Base-by-base conservation (phyloP, 2,113 vertebrate genomes). In the Entomyzon cyanotis region DNA sequence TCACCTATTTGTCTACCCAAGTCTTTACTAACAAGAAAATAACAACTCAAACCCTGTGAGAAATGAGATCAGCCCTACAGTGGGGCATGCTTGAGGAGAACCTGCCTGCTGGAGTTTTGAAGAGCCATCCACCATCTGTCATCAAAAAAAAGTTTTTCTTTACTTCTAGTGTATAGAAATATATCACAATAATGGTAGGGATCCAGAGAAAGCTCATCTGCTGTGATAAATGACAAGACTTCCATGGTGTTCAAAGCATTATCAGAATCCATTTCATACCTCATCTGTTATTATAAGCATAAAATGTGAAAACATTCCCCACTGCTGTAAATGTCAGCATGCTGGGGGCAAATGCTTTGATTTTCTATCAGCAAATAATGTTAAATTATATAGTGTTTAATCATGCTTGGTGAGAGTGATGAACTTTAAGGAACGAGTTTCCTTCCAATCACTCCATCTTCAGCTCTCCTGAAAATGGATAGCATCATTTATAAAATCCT, bases 251-350 rank as follows among this genome's bases (percentile, higher is more conserved):
- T 97, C 97, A 95, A 67, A 85, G 60, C 73, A 64, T 74, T 81
- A 89, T 82, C 12, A 44, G 93, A 96, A 96, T 92, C 93, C 89
- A 96, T 97, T 98, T 98, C 97, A 96, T 95, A 96, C 75, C 91
- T 97, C 96, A 95, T 97, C 95, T 86, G 68, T 97, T 97, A 96
- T 71, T 94, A 79, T 46, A 95, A 97, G 90, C 92, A 97, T 88
- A 90, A 96, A 94, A 95, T 82, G 68, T 85, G 93, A 63, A 89
- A 91, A 93, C 82, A 63, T 70, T 90, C 93, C 84, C 88, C 69
- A 37, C 71, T 62, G 31, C 63, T 90, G 64, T 89, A 96, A 97
- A 95, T 71, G 92, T 96, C 97, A 96, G 92, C 73, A 63, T 84
- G 84, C 82, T 97, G 89, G 87, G 92, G 97, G 88, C 67, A 95